phyloP scores from a whole-genome alignment of 64 coral and sea anemone genomes.

The Montipora capricornis region DNA sequence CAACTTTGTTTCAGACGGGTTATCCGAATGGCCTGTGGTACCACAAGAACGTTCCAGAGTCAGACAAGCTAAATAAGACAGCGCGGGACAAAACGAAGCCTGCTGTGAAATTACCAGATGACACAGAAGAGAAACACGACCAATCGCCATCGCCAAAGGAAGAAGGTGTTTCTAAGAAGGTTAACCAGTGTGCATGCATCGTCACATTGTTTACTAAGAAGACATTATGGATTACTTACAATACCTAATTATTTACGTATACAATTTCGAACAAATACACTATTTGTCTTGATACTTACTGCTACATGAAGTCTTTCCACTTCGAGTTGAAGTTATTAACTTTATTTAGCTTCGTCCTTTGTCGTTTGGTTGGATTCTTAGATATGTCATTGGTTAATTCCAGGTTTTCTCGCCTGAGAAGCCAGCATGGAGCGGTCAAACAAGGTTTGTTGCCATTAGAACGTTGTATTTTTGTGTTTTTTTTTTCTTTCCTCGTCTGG shows the following conservation, averaged over 20 bases:
- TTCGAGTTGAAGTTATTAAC: background rate
- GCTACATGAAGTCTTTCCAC: too few species aligned
- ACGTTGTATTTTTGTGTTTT: background rate
- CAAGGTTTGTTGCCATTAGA: background rate
- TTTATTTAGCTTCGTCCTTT: background rate
- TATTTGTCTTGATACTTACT: too few species aligned
- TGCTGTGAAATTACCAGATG: background rate
- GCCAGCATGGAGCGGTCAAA: constrained; percentile 8
- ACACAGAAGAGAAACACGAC: background rate
- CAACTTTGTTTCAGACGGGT: background rate
- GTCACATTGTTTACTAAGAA: too few species aligned
- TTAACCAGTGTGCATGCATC: background rate
- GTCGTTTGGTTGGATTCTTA: background rate
- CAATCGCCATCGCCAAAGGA: background rate
- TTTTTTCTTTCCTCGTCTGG: too few species aligned
- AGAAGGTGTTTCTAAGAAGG: background rate
- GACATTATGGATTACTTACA: too few species aligned
- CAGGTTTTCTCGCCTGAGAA: constrained; percentile 5
- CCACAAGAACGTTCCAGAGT: background rate
- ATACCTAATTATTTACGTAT: too few species aligned
- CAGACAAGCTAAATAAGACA: background rate
- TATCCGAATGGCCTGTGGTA: background rate
- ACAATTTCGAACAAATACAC: too few species aligned
- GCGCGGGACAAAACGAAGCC: background rate
- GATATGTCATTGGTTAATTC: background rate